Evolutionary conservation across 2,113 vertebrate genomes (phyloP).

Genomic region (Conger conger): DNA sequence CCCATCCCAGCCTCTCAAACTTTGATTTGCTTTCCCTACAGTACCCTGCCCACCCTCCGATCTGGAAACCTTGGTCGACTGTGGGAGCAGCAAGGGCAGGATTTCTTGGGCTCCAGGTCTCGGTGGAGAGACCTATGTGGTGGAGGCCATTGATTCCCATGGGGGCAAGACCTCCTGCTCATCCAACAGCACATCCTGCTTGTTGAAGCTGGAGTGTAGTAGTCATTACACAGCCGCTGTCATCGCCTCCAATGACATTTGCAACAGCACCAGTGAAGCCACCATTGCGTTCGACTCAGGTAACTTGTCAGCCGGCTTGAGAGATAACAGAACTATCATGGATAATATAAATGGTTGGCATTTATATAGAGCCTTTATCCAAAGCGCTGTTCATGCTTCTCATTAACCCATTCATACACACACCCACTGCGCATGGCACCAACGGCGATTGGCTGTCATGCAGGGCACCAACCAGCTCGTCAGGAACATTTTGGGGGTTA

Average conservation of each 20-base stretch:
- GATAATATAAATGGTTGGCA: not conserved
- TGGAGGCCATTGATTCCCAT: conserved; percentile 46
- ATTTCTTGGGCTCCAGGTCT: conserved; percentile 57
- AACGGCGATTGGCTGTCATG: too few relatives aligned
- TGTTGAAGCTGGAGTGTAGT: conserved; percentile 59
- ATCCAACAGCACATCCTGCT: conserved; percentile 57
- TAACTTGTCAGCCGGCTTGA: conserved; percentile 34
- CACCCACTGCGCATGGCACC: too few relatives aligned
- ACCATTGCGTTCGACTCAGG: conserved; percentile 59
- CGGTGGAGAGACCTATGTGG: conserved; percentile 55
- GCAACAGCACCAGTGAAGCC: conserved; percentile 57
- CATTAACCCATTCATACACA: too few relatives aligned
- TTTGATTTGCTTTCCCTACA: conserved; percentile 36
- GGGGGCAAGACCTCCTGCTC: conserved; percentile 55
- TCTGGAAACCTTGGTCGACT: conserved; percentile 52
- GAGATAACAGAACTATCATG: not conserved
- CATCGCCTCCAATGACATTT: conserved; percentile 52
- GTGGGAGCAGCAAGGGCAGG: conserved; percentile 54
- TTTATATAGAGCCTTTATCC: too few relatives aligned
- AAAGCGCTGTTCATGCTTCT: too few relatives aligned
- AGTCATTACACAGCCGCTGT: conserved; percentile 57
- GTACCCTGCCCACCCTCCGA: conserved; percentile 65
- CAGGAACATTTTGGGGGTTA: too few relatives aligned
- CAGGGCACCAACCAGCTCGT: too few relatives aligned
- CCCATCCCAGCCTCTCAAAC: not conserved